These are phyloP conservation scores for Nasonia longicornis DNA, from an alignment of 1,140 invertebrate species.

Conservation along the genomic window DNA sequence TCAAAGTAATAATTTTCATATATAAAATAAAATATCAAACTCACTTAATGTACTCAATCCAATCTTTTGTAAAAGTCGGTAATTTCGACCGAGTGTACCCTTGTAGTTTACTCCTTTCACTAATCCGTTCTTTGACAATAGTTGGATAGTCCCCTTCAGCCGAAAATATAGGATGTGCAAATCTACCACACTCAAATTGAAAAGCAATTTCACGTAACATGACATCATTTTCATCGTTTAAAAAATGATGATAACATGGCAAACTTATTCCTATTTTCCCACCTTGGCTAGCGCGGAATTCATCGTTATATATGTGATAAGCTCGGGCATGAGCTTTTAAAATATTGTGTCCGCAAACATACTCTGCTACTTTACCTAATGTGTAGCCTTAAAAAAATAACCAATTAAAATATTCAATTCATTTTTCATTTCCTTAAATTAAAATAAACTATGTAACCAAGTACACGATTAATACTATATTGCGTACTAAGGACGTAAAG, in stretches of 20 bases:
- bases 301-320: conserved; percentile 73
- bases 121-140: conserved; percentile 70
- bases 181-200: conserved; percentile 73
- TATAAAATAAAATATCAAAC: not conserved
- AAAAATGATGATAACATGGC: conserved; percentile 43
- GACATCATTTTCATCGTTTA: conserved; percentile 46
- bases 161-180: conserved; percentile 74
- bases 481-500: no score
- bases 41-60: conserved; percentile 63
- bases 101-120: conserved; percentile 69
- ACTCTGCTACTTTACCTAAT: not conserved
- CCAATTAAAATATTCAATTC: not conserved
- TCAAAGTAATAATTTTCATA: not conserved
- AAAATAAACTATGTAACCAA: no score
- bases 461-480: no score
- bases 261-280: conserved; percentile 64
- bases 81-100: conserved; percentile 68
- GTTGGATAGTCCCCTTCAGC: conserved; percentile 73
- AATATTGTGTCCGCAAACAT: conserved; percentile 63
- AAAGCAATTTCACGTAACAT: conserved; percentile 51
- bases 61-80: conserved; percentile 68
- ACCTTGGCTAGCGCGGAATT: conserved; percentile 72
- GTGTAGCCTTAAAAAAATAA: not conserved
- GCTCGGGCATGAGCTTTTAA: conserved; percentile 71
- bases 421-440: conserved; percentile 69